These are phyloP conservation scores for Gymnoscopelus microlampas DNA, from an alignment of 2,797 vertebrate species.

Conservation along the genomic window DNA sequence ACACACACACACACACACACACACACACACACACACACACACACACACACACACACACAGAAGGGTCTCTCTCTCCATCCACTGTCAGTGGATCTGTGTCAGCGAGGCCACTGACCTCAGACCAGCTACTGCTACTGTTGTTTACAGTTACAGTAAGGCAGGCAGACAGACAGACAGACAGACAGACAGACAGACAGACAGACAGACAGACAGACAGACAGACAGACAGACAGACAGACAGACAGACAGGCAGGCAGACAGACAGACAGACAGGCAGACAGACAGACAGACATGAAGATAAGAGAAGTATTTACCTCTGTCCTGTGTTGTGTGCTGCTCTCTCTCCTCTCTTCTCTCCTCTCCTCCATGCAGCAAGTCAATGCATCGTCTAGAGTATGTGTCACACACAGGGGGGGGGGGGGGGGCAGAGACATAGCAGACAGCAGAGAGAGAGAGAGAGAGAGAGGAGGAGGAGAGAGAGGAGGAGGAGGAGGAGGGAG, in stretches of 20 bases:
- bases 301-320: constrained; percentile 5
- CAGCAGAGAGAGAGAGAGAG: constrained; percentile 56
- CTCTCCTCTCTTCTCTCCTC: constrained; percentile 62
- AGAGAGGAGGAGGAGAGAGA: constrained; percentile 54
- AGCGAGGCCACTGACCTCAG: too few species aligned
- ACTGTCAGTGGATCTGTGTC: too few species aligned
- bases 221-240: too few species aligned
- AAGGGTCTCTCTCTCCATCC: too few species aligned
- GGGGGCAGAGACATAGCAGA: constrained; percentile 75
- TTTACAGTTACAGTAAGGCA: too few species aligned
- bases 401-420: constrained; percentile 62
- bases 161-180: too few species aligned
- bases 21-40: too few species aligned
- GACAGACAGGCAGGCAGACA: constrained; percentile 16
- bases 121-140: too few species aligned
- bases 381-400: constrained; percentile 81
- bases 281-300: constrained; percentile 13
- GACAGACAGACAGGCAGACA: constrained; percentile 20
- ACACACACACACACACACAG: too few species aligned
- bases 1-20: too few species aligned
- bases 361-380: constrained; percentile 80
- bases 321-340: constrained; percentile 50
- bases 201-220: too few species aligned
- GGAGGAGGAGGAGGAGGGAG: constrained; percentile 67
- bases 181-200: too few species aligned